phyloP scores from a whole-genome alignment of 2,888 invertebrate genomes.

The Nysson spinosus region DNA sequence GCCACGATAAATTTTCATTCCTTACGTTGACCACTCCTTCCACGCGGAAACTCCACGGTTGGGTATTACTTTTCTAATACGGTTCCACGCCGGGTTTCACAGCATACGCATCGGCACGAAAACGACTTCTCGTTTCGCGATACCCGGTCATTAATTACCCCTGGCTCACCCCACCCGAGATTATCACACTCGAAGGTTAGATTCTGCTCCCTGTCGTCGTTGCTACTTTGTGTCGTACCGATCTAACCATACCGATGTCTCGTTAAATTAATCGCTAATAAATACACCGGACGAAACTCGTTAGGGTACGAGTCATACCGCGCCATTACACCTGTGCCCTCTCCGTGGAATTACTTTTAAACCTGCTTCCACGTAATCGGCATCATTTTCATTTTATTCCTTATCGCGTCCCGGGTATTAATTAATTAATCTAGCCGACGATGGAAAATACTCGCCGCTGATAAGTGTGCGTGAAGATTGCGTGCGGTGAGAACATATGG shows the following conservation, averaged over 20 bases:
- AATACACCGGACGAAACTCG: constrained; percentile 35
- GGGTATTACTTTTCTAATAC: constrained; percentile 59
- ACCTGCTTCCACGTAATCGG: neutral
- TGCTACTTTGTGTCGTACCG: constrained; percentile 41
- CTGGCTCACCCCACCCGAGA: constrained; percentile 26
- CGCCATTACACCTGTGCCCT: constrained; percentile 39
- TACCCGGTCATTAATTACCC: constrained; percentile 26
- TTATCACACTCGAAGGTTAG: constrained; percentile 35
- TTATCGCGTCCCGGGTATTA: too few species aligned
- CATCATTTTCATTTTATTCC: neutral
- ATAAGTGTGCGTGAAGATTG: too few species aligned
- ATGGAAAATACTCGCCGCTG: too few species aligned
- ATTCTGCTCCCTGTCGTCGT: constrained; percentile 23
- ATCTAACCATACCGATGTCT: constrained; percentile 15
- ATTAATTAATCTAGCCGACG: too few species aligned
- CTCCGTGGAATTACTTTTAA: constrained; percentile 17
- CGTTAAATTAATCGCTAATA: constrained; percentile 46
- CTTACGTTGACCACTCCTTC: constrained; percentile 65
- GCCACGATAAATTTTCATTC: constrained; percentile 70
- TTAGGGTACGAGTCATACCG: constrained; percentile 32
- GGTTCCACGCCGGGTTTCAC: too few species aligned
- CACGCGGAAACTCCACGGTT: constrained; percentile 58
- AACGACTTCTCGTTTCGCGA: constrained; percentile 11
- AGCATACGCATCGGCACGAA: too few species aligned
- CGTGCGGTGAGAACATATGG: too few species aligned